These are phyloP conservation scores for Polyergus mexicanus DNA, from an alignment of 1,140 invertebrate genomes.

Conservation along the genomic window DNA sequence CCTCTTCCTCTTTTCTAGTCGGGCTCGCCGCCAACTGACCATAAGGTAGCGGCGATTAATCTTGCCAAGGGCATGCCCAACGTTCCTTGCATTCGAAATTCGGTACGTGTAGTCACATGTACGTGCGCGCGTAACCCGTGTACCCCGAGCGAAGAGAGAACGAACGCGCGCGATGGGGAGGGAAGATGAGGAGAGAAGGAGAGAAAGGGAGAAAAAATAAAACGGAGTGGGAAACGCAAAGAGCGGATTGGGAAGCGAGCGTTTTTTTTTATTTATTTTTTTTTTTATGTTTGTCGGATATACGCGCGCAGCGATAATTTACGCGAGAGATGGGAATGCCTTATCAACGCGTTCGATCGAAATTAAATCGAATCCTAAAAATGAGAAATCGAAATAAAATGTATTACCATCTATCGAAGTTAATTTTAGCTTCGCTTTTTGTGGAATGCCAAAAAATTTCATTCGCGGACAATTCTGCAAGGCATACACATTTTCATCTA, in stretches of 20 bases:
- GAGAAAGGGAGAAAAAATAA: background rate
- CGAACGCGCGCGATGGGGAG: background rate
- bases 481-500: slow-evolving; percentile 5
- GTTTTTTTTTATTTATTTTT: slow-evolving; percentile 7
- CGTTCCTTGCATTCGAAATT: slow-evolving; percentile 83
- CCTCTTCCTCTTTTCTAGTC: slow-evolving; percentile 85
- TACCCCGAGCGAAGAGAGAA: slow-evolving; percentile 37
- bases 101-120: slow-evolving; percentile 67
- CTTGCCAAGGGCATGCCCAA: slow-evolving; percentile 83
- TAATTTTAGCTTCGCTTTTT: background rate
- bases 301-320: background rate
- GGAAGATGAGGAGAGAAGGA: no score
- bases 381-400: slow-evolving; percentile 7
- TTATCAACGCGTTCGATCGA: background rate
- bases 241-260: background rate
- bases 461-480: background rate
- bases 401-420: background rate
- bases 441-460: background rate
- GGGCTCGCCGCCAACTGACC: slow-evolving; percentile 81
- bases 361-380: background rate
- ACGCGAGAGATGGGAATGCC: background rate
- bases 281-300: background rate
- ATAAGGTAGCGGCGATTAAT: slow-evolving; percentile 82
- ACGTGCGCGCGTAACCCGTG: slow-evolving; percentile 64
- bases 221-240: background rate